phyloP scores from a whole-genome alignment of 2,888 invertebrate genomes.

The Abrostola tripartita region DNA sequence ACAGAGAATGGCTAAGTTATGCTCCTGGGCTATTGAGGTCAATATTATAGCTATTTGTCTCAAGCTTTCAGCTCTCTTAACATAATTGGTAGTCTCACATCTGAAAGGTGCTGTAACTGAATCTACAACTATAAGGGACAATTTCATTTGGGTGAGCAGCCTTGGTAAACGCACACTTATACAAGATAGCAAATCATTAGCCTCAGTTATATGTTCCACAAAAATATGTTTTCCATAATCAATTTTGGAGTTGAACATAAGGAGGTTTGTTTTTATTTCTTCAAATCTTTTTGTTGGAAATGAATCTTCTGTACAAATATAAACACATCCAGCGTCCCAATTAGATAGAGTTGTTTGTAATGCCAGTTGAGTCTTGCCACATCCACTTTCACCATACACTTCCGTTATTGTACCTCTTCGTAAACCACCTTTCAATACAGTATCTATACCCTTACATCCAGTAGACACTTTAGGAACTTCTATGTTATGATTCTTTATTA shows the following conservation, averaged over 20 bases:
- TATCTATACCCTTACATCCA: slow-evolving; percentile 90
- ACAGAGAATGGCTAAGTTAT: slow-evolving; percentile 77
- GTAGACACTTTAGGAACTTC: slow-evolving; percentile 68
- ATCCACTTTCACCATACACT: slow-evolving; percentile 93
- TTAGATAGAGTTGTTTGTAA: slow-evolving; percentile 91
- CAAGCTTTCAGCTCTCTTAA: slow-evolving; percentile 81
- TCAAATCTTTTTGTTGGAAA: slow-evolving; percentile 86
- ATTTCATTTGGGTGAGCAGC: slow-evolving; percentile 66
- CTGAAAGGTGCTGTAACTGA: slow-evolving; percentile 84
- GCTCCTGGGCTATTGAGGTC: slow-evolving; percentile 69
- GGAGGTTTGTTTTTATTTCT: slow-evolving; percentile 69
- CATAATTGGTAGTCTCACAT: slow-evolving; percentile 77
- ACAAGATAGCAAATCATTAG: slow-evolving; percentile 77
- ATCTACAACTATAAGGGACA: slow-evolving; percentile 77
- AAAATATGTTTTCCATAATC: slow-evolving; percentile 77
- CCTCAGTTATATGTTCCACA: slow-evolving; percentile 81
- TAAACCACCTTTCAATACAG: slow-evolving; percentile 90
- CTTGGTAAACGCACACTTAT: slow-evolving; percentile 76
- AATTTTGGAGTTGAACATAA: slow-evolving; percentile 49
- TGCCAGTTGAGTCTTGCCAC: slow-evolving; percentile 94
- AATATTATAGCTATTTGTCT: slow-evolving; percentile 76
- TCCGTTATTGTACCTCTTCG: slow-evolving; percentile 91
- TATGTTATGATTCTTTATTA: slow-evolving; percentile 56
- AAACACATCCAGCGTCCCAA: slow-evolving; percentile 89
- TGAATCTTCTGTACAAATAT: slow-evolving; percentile 93